These are phyloP conservation scores for Drosophila tripunctata DNA, from an alignment of 2,888 invertebrate genomes.

Conservation along the genomic window DNA sequence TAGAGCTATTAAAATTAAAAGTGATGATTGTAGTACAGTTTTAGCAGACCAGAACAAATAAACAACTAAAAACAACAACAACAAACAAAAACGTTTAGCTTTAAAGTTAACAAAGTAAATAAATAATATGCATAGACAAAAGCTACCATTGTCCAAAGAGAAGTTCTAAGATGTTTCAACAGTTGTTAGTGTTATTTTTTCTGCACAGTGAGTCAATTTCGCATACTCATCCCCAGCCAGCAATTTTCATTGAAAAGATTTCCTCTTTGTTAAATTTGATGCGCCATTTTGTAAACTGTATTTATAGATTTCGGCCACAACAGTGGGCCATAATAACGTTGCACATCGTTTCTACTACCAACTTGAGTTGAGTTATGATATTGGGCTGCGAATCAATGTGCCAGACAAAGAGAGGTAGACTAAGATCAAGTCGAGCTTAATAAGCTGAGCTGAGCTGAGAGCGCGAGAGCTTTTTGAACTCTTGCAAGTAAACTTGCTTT, in stretches of 20 bases:
- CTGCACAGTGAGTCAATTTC: constrained; percentile 35
- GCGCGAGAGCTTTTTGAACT: constrained; percentile 22
- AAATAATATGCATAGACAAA: constrained; percentile 73
- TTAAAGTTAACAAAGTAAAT: constrained; percentile 65
- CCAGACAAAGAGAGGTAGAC: constrained; percentile 20
- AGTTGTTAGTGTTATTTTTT: constrained; percentile 23
- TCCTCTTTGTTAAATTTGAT: background rate
- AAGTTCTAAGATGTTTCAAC: constrained; percentile 46
- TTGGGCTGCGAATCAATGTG: constrained; percentile 45
- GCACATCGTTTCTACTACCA: constrained; percentile 39
- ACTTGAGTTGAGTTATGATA: constrained; percentile 49
- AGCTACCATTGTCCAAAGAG: constrained; percentile 54
- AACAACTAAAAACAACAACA: background rate
- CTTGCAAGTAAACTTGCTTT: background rate
- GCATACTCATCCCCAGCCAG: background rate
- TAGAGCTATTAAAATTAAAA: constrained; percentile 48
- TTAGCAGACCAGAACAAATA: constrained; percentile 32
- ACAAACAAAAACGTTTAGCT: constrained; percentile 22
- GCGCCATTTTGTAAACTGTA: constrained; percentile 39
- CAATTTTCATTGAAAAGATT: constrained; percentile 1
- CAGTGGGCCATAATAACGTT: constrained; percentile 33
- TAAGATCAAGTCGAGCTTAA: background rate
- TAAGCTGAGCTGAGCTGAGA: background rate
- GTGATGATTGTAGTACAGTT: constrained; percentile 30
- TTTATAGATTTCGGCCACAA: background rate